These are phyloP conservation scores for Trichechus manatus DNA, from an alignment of 2,113 vertebrate species.

Conservation along the genomic window DNA sequence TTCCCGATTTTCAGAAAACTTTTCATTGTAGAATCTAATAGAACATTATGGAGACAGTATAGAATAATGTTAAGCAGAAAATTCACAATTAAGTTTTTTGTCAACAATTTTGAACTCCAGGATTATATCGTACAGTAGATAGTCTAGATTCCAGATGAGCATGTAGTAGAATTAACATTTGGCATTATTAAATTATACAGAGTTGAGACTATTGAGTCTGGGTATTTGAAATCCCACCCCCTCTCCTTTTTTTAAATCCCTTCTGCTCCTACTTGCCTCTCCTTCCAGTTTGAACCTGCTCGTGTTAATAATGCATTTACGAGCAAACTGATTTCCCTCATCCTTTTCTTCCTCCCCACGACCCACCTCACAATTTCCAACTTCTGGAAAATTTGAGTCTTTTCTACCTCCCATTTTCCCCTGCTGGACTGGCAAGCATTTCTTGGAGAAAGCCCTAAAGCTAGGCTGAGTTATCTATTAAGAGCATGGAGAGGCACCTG, in stretches of 20 bases:
- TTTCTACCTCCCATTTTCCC: background rate
- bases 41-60: background rate
- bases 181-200: background rate
- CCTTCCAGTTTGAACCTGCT: background rate
- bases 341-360: background rate
- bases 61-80: background rate
- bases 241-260: background rate
- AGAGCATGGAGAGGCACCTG: background rate
- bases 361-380: background rate
- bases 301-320: background rate
- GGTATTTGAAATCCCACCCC: background rate
- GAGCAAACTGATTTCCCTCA: background rate
- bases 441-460: background rate
- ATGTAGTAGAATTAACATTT: background rate
- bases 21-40: background rate
- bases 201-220: accelerated
- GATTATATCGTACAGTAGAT: background rate
- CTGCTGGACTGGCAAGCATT: background rate
- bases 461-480: background rate
- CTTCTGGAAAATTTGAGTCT: background rate
- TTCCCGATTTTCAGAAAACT: slow-evolving; percentile 8
- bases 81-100: background rate
- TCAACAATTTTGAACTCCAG: background rate
- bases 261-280: background rate
- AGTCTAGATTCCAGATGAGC: background rate